These are phyloP conservation scores for Hemaris fuciformis DNA, from an alignment of 2,888 invertebrate genomes.

Conservation along the genomic window DNA sequence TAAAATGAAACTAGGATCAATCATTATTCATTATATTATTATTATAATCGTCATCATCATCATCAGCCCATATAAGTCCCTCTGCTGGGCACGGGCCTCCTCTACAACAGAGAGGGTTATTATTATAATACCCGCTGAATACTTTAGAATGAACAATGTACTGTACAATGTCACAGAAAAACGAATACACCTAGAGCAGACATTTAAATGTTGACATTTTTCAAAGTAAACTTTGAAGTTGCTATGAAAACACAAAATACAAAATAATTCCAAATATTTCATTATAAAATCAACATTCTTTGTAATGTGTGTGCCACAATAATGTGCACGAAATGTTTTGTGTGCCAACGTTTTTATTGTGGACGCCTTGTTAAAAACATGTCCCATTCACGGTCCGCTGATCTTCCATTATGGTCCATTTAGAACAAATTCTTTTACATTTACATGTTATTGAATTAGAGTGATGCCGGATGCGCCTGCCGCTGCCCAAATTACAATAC, in stretches of 20 bases:
- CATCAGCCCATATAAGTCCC: too few species aligned
- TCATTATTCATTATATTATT: too few species aligned
- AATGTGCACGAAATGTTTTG: neutral
- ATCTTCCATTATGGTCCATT: conserved; percentile 56
- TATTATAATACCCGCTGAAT: too few species aligned
- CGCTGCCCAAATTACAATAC: conserved; percentile 55
- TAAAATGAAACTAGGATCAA: too few species aligned
- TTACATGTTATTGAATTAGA: conserved; percentile 57
- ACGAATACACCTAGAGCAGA: too few species aligned
- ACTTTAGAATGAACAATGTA: too few species aligned
- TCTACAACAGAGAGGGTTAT: too few species aligned
- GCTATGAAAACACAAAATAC: neutral
- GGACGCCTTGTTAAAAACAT: conserved; percentile 16
- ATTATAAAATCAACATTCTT: neutral
- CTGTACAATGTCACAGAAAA: neutral
- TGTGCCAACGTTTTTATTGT: neutral
- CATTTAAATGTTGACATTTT: too few species aligned
- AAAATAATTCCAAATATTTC: neutral
- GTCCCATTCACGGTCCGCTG: conserved; percentile 52
- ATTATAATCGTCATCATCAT: too few species aligned
- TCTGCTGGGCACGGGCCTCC: too few species aligned
- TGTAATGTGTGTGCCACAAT: neutral
- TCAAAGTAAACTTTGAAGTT: neutral
- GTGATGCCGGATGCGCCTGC: conserved; percentile 50
- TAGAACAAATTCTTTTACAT: conserved; percentile 51